Percentiles rank a stretch among this genome's conserved stretches.
These are phyloP conservation scores for Serripes groenlandicus DNA, from an alignment of 2,888 invertebrate species.

Conservation along the genomic window DNA sequence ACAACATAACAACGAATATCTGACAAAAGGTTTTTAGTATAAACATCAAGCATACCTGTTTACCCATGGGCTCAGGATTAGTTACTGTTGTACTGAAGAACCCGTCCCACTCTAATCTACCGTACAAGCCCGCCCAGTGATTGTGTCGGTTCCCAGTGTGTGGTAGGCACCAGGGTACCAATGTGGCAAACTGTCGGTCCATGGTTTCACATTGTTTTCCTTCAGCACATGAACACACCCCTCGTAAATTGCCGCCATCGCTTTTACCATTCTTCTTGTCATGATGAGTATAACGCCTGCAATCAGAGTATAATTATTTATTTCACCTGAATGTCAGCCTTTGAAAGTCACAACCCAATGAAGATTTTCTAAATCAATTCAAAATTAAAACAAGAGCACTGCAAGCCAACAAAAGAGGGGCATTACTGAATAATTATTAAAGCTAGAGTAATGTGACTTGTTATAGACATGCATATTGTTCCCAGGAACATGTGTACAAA, in stretches of 20 bases:
- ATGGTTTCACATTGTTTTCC: conserved; percentile 89
- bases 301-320: conserved; percentile 32
- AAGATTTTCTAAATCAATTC: too few relatives aligned
- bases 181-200: conserved; percentile 93
- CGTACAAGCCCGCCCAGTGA: conserved; percentile 95
- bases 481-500: too few relatives aligned
- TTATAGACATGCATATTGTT: too few relatives aligned
- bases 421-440: too few relatives aligned
- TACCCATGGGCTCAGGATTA: conserved; percentile 96
- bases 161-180: conserved; percentile 95
- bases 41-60: conserved; percentile 89
- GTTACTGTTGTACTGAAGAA: conserved; percentile 93
- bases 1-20: too few relatives aligned
- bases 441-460: too few relatives aligned
- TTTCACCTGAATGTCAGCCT: background rate
- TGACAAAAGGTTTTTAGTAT: too few relatives aligned
- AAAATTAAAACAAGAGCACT: too few relatives aligned
- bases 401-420: too few relatives aligned
- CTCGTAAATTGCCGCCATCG: conserved; percentile 88
- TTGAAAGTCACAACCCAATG: too few relatives aligned
- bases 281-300: conserved; percentile 88
- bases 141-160: conserved; percentile 95
- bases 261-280: conserved; percentile 88
- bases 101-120: conserved; percentile 93
- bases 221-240: conserved; percentile 92